Percentiles rank a stretch among this genome's conserved stretches.
Evolutionary conservation across 2,113 vertebrate species (phyloP).

Genomic region (Rhombomys opimus): DNA sequence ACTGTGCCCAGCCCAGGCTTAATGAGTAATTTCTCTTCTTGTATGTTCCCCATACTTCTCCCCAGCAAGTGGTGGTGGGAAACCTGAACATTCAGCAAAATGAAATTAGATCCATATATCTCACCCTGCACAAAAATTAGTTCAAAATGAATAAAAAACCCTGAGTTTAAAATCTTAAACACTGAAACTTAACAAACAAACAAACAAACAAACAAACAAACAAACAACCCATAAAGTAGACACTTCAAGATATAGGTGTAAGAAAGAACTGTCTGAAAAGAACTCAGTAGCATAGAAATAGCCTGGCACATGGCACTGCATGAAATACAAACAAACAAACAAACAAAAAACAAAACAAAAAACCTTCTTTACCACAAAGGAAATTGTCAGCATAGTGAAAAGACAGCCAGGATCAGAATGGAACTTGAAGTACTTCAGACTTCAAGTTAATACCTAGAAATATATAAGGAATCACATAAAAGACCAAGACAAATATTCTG

Average conservation of each 20-base stretch:
- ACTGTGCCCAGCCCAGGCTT: neutral
- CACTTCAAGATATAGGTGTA: neutral
- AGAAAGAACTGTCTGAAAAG: neutral
- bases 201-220: no score
- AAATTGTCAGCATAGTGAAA: neutral
- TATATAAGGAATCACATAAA: neutral
- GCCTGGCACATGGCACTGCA: neutral
- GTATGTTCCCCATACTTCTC: neutral
- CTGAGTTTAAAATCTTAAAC: neutral
- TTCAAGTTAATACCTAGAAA: neutral
- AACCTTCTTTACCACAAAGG: neutral
- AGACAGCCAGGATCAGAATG: neutral
- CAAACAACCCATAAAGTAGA: no score
- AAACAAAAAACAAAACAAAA: neutral
- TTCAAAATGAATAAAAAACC: neutral
- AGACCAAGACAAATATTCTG: neutral
- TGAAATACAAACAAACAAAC: neutral
- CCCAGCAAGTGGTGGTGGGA: neutral
- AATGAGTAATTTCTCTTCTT: neutral
- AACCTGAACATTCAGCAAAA: neutral
- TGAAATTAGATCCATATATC: neutral
- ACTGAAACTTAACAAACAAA: neutral
- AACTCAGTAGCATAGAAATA: neutral
- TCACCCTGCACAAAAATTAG: neutral
- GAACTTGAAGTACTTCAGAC: neutral